Percentiles rank a stretch among this genome's conserved stretches.
These are phyloP conservation scores for Saxicola maurus DNA, from an alignment of 2,797 vertebrate genomes.

Conservation along the genomic window DNA sequence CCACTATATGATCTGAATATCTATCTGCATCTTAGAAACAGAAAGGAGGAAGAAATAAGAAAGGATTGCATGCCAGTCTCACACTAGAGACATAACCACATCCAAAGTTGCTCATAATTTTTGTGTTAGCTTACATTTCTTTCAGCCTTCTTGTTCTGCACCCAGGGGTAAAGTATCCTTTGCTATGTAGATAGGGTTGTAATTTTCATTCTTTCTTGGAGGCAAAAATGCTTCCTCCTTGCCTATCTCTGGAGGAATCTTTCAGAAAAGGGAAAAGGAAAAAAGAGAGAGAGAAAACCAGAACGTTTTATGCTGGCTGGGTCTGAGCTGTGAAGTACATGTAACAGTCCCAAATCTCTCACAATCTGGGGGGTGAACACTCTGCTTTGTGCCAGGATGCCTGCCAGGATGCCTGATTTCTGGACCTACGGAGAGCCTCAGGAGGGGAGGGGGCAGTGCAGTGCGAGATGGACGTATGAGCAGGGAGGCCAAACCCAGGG, in stretches of 20 bases:
- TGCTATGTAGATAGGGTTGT: conserved; percentile 56
- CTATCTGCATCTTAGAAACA: neutral
- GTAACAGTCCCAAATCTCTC: neutral
- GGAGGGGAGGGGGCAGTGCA: neutral
- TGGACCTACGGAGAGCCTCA: neutral
- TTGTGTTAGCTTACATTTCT: conserved; percentile 12
- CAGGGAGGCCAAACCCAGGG: neutral
- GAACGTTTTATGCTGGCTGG: neutral
- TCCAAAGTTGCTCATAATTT: conserved; percentile 43
- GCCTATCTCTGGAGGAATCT: conserved; percentile 40
- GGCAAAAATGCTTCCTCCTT: conserved; percentile 37
- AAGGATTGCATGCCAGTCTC: neutral
- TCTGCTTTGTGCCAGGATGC: neutral
- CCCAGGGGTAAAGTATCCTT: conserved; percentile 46
- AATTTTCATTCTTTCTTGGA: conserved; percentile 67
- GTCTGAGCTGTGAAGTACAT: neutral
- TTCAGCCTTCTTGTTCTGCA: conserved; percentile 11
- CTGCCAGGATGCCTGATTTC: neutral
- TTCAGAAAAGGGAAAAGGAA: neutral
- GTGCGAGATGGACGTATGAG: neutral
- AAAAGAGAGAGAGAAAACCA: neutral
- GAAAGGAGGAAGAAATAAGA: conserved; percentile 11
- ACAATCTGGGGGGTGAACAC: neutral
- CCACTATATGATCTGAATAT: neutral
- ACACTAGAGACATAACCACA: neutral